phyloP scores from a whole-genome alignment of 2,888 invertebrate genomes.

The Camptogramma bilineatum region DNA sequence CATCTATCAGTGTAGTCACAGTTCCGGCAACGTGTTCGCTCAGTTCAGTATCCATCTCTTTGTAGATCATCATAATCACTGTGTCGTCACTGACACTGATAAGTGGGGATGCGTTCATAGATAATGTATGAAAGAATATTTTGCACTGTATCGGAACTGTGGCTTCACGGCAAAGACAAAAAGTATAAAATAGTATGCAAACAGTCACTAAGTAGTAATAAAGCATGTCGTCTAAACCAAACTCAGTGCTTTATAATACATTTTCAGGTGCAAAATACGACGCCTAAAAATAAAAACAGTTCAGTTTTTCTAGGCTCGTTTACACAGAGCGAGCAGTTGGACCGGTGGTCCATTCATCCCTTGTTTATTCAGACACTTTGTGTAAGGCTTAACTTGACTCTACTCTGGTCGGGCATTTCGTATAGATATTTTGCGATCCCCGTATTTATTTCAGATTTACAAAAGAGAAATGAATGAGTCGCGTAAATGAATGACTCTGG shows the following conservation, averaged over 20 bases:
- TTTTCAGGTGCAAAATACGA: not conserved
- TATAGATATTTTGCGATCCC: not conserved
- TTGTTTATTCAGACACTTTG: not conserved
- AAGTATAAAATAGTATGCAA: too few relatives aligned
- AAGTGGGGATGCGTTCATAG: too few relatives aligned
- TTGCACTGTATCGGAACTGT: too few relatives aligned
- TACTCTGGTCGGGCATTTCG: not conserved
- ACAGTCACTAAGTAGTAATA: not conserved
- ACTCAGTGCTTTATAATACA: not conserved
- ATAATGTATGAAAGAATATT: too few relatives aligned
- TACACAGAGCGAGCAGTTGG: slow-evolving; percentile 1
- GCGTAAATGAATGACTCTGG: not conserved
- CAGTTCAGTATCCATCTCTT: too few relatives aligned
- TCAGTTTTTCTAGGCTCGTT: slow-evolving; percentile 26
- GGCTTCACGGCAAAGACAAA: too few relatives aligned
- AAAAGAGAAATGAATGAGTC: not conserved
- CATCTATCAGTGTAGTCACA: too few relatives aligned
- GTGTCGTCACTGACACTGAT: too few relatives aligned
- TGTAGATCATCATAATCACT: too few relatives aligned
- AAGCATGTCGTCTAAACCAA: not conserved
- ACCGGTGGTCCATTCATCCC: not conserved
- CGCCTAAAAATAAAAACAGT: slow-evolving; percentile 36
- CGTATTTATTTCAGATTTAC: not conserved
- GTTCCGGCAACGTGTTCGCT: too few relatives aligned
- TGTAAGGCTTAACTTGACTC: not conserved